Base-by-base conservation (phyloP, 37 sponge, comb jelly and placozoan species). In the Petrosia ficiformis region DNA sequence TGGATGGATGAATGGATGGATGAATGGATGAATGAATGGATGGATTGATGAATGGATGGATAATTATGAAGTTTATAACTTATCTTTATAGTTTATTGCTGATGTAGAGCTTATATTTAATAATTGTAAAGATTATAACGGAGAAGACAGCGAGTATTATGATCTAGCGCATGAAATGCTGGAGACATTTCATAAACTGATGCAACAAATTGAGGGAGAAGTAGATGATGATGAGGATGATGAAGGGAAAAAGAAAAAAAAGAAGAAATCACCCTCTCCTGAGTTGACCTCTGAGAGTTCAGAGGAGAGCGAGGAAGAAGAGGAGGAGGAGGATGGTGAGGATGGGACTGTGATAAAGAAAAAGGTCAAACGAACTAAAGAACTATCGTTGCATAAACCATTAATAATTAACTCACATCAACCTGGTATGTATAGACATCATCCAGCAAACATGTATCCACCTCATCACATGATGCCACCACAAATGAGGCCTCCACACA, bases 111-210 rank as follows among this genome's bases (percentile, higher is more conserved):
- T 84, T 32, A 89, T 93, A 36, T 93, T 82, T 73, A 65, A 73
- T 42, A 93, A 93, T 68, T 93, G 94, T 37, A 28, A 59, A 2
- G 79, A 77, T 41, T 93, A 93, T 63, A 93, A 93, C 59, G 94
- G 94, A 3, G 89, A 84, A 22, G 94, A 85, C 64, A 93, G 82
- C 40, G 92, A 92, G 67, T 92, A 92, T 41, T 59, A 67, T 48
- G 92, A 86, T 41, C 75, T 92, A 57, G 92, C 92, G 3, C 65
- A 84, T 25, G 67, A 65, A 4, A 71, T 84, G 63, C 36, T 34
- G 42, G 70, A 80, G 56, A 0, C 11, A 16, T 87, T 92, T 59
- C 57, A 83, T 52, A 60, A 77, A 52, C 76, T 92, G 30, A 42
- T 71, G 37, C 14, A 48, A 48, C 54, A 48, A 14, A 19, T 48